phyloP scores from a whole-genome alignment of 2,888 invertebrate species.

The Steinernema carpocapsae region DNA sequence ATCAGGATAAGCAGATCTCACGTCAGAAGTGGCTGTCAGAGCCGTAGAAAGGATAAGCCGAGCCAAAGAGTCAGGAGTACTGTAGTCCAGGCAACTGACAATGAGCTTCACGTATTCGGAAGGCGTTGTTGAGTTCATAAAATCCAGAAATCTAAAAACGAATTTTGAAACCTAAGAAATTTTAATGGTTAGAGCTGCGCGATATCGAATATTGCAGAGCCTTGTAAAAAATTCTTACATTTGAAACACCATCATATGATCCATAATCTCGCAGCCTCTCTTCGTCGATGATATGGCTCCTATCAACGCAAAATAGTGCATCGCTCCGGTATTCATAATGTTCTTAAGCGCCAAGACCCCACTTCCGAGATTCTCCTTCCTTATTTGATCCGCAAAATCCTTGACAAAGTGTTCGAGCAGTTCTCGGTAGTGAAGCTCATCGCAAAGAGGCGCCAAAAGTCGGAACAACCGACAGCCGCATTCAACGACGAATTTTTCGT shows the following conservation, averaged over 20 bases:
- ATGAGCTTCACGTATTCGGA: conserved; percentile 92
- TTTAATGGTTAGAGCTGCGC: no score
- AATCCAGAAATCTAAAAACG: conserved; percentile 77
- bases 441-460: conserved; percentile 25
- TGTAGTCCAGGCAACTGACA: conserved; percentile 87
- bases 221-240: no score
- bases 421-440: conserved; percentile 46
- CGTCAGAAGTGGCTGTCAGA: conserved; percentile 72
- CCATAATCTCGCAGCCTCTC: conserved; percentile 48
- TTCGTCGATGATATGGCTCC: conserved; percentile 50
- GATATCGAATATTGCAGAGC: no score
- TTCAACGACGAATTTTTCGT: conserved; percentile 10
- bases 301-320: conserved; percentile 60
- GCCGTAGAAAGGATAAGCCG: conserved; percentile 74
- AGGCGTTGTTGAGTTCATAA: conserved; percentile 77
- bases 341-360: conserved; percentile 49
- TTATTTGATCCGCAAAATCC: conserved; percentile 23
- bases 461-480: conserved; percentile 35
- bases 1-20: conserved; percentile 52
- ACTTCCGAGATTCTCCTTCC: conserved; percentile 27
- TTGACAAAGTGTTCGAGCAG: conserved; percentile 41
- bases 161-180: no score
- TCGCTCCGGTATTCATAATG: conserved; percentile 49
- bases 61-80: conserved; percentile 71
- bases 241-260: conserved; percentile 56